phyloP scores from a whole-genome alignment of 2,797 vertebrate species.

The Eulemur albifrons region DNA sequence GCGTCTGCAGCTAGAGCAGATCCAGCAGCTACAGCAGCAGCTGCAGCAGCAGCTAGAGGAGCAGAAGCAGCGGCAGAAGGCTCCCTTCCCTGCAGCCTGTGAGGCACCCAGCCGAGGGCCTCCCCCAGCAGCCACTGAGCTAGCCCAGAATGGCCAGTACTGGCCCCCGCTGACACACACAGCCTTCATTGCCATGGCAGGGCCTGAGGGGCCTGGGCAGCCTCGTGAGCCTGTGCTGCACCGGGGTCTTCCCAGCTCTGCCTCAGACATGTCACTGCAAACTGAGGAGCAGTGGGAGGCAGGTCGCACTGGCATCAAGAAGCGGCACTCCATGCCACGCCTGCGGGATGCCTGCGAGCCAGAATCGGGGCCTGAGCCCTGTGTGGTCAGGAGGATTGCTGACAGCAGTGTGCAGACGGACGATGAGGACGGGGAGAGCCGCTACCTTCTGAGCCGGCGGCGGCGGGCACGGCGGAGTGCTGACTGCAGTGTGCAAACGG shows the following conservation, averaged over 20 bases:
- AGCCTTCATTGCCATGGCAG: constrained; percentile 82
- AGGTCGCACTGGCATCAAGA: constrained; percentile 89
- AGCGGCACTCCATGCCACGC: constrained; percentile 97
- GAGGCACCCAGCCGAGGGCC: constrained; percentile 92
- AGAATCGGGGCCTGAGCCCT: constrained; percentile 86
- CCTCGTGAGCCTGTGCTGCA: constrained; percentile 82
- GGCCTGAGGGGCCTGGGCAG: constrained; percentile 84
- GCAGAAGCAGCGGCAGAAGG: constrained; percentile 95
- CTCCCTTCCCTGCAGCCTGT: constrained; percentile 86
- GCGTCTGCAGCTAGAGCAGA: constrained; percentile 97
- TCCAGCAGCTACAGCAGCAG: constrained; percentile 98
- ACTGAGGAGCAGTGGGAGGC: constrained; percentile 92
- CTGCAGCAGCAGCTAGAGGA: constrained; percentile 98
- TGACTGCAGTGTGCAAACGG: constrained; percentile 98
- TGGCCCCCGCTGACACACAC: constrained; percentile 87
- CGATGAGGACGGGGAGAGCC: constrained; percentile 96
- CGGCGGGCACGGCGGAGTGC: constrained; percentile 93
- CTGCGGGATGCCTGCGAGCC: constrained; percentile 92
- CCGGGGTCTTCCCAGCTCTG: constrained; percentile 94
- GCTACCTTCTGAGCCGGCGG: constrained; percentile 92
- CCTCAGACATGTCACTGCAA: constrained; percentile 97
- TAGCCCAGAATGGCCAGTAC: constrained; percentile 93
- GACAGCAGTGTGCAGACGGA: constrained; percentile 99
- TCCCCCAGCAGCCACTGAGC: constrained; percentile 85
- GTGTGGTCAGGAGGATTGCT: constrained; percentile 87